Base-by-base conservation (phyloP, 2,797 vertebrate species). In the Diplodus puntazzo region DNA sequence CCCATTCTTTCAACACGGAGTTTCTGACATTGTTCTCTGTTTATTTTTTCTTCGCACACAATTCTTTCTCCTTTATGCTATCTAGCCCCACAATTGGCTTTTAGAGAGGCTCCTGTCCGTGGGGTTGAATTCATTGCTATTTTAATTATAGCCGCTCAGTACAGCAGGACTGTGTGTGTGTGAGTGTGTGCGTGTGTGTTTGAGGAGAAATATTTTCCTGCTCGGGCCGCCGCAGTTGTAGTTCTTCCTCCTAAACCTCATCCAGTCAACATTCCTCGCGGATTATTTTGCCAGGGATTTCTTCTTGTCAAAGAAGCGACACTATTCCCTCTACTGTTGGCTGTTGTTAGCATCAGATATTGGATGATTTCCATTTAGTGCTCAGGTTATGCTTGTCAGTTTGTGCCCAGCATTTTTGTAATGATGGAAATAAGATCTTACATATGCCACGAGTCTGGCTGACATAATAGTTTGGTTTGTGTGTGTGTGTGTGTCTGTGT, bases 301-400 rank as follows among this genome's bases (percentile, higher is more conserved):
- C 90, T 34, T 91, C 92, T 88, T 92, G 91, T 94, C 93, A 95
- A 89, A 92, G 88, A 90, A 92, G 92, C 91, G 83, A 94, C 92
- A 92, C 91, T 89, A 89, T 89, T 75, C 89, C 75, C 83, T 77
- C 81, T 83, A 91, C 85, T 92, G 93, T 91, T 90, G 93, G 88
- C 93, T 95, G 94, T 95, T 94, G 94, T 94, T 94, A 89, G 89
- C 92, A 95, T 94, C 94, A 94, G 94, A 95, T 95, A 95, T 92
- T 91, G 94, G 88, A 90, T 93, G 94, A 94, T 94, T 96, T 95
- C 94, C 93, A 95, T 96, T 95, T 95, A 94, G 93, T 93, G 92
- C 92, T 94, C 90, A 93, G 94, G 94, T 94, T 95, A 91, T 95
- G 94, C 92, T 94, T 95, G 95, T 95, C 95, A 95, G 93, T 93